Evolutionary conservation across 2,888 invertebrate species (phyloP).

Genomic region (Merodon equestris): DNA sequence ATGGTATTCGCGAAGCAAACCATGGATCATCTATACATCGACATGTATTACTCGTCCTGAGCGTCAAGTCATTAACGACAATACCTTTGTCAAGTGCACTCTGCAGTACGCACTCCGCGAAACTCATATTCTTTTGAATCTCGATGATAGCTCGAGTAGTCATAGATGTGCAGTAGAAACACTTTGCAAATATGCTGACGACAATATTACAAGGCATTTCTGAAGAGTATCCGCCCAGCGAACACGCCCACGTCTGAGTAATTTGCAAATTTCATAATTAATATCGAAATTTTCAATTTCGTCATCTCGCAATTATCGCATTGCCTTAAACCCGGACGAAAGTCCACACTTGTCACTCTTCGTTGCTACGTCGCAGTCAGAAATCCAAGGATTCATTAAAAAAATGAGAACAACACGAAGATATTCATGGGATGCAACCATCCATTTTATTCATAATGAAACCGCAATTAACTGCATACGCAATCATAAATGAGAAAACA

Average conservation of each 20-base stretch:
- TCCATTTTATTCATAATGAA: conserved; percentile 52
- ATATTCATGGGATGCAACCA: conserved; percentile 17
- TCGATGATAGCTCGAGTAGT: neutral
- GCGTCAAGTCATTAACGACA: conserved; percentile 25
- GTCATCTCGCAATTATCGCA: conserved; percentile 37
- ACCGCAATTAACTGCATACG: conserved; percentile 60
- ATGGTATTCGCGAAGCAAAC: neutral
- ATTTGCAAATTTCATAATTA: conserved; percentile 51
- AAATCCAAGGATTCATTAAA: conserved; percentile 34
- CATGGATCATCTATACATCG: neutral
- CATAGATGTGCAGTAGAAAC: conserved; percentile 10
- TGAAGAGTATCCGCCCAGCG: conserved; percentile 21
- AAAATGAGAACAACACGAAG: conserved; percentile 40
- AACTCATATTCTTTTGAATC: conserved; percentile 14
- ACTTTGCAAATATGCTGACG: conserved; percentile 1
- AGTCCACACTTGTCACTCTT: neutral
- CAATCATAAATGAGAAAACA: conserved; percentile 33
- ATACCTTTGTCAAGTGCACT: conserved; percentile 39
- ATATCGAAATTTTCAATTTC: conserved; percentile 34
- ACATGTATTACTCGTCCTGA: conserved; percentile 3
- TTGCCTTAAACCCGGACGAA: conserved; percentile 1
- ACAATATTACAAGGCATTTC: conserved; percentile 13
- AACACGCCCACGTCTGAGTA: conserved; percentile 43
- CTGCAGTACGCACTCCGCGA: neutral
- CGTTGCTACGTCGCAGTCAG: neutral